Base-by-base conservation (phyloP, 2,113 vertebrate genomes). In the Cynoglossus semilaevis region DNA sequence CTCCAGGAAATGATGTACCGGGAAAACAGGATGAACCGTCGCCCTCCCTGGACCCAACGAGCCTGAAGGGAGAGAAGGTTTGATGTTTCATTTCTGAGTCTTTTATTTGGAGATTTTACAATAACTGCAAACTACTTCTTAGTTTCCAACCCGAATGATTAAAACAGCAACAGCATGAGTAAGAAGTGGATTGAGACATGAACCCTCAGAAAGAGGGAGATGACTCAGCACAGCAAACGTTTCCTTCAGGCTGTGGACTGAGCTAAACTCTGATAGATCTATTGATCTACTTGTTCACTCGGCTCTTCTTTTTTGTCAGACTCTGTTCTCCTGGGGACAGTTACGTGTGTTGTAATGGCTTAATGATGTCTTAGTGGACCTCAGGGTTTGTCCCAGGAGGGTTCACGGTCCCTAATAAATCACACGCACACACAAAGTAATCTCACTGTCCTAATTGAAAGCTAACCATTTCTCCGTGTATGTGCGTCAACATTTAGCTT, bases 1-100 rank as follows among this genome's bases (percentile, higher is more conserved):
- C 85, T 98, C 94, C 68, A 96, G 87, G 70, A 95, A 93, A 41
- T 90, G 93, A 63, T 92, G 92, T 16, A 85, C 80, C 8, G 92
- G 89, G n/a, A 88, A 84, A 52, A 91, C 91, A 12, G 91, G 92
- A 64, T 87, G 90, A 58, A 95, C 94, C 62, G 88, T 63, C 85
- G 91, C 89, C 76, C 91, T 93, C 70, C 88, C 89, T 15, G 93
- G 90, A 52, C 90, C 92, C 76, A 84, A 67, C 4, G 71, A 87
- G 63, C 93, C 95, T 97, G 80, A 9, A 18, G 22, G 63, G 62
- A 2, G 38, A 15, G 44, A 12, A 41, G 12, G 38, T 13, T 38
- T 13, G 4, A 14, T 13, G 5, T 11, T 14, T 12, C 4, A 12
- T 41, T 41, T 11, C 10, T 41, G 9, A 5, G 3, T 38, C 2